A percentile compares a stretch with the other conserved stretches of the same genome.
phyloP scores from a whole-genome alignment of 1,140 invertebrate species.

The Saxidomus purpurata region DNA sequence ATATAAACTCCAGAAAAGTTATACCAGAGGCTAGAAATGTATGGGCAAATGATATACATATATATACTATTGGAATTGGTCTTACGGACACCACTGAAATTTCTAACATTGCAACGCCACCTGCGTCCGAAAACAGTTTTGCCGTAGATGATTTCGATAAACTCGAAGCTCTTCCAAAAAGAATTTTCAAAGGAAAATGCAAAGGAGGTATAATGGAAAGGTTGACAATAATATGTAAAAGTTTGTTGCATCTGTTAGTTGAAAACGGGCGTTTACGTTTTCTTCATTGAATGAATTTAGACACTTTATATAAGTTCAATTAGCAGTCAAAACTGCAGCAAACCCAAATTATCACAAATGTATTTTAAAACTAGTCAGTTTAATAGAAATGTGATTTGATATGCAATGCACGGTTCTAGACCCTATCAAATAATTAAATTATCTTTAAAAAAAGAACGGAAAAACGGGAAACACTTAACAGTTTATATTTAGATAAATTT shows the following conservation, averaged over 20 bases:
- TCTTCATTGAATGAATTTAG: neutral
- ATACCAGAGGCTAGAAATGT: slow-evolving; percentile 71
- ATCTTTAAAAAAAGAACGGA: no score
- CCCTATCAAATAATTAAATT: no score
- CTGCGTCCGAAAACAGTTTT: slow-evolving; percentile 75
- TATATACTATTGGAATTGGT: slow-evolving; percentile 79
- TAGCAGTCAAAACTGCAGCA: no score
- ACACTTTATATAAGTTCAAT: no score
- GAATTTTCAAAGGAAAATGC: slow-evolving; percentile 22
- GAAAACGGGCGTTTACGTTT: neutral
- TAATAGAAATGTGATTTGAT: no score
- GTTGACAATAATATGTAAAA: neutral
- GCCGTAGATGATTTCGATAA: slow-evolving; percentile 79
- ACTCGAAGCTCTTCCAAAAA: slow-evolving; percentile 69
- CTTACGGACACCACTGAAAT: slow-evolving; percentile 76
- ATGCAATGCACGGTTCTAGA: no score
- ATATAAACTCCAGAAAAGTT: slow-evolving; percentile 71
- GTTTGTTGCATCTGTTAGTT: no score
- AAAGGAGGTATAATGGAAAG: slow-evolving; percentile 1
- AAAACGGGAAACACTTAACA: no score
- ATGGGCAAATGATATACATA: slow-evolving; percentile 65
- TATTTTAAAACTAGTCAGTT: no score
- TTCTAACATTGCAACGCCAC: slow-evolving; percentile 72
- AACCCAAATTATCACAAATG: no score
- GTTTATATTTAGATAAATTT: no score